Evolutionary conservation across 2,888 invertebrate species (phyloP), one percentile per base, ranked within the genome.

Genomic region (Ditula angustiorana): DNA sequence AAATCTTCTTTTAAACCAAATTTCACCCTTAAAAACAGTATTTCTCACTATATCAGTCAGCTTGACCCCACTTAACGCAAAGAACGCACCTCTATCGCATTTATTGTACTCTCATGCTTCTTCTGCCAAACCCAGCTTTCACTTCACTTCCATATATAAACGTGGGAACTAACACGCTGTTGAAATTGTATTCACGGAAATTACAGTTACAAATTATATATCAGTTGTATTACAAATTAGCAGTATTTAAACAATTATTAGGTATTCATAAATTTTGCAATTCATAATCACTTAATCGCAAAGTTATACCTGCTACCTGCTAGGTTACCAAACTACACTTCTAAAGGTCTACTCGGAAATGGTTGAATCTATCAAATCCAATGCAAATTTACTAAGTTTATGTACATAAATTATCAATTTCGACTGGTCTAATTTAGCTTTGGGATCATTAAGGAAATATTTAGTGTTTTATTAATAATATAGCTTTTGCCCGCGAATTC

Each of bases 341-440:
- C 30, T 11, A 52, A 52, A 52, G 21, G 44, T 58, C 33, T 53
- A 46, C 33, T 64, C 13, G 44, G 37, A 5, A 23, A 35, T 37
- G 35, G 46, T 53, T 53, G 23, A 56, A 37, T 41, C 26, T 41
- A 41, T 41, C 16, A 41, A 56, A 56, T 26, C 26, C 24, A 19
- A 56, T 56, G 16, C 26, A 26, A 56, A 56, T 56, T 41, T n/a
- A 26, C 19, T 37, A 26, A 41, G 23, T 37, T 26, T 26, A 56
- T 28, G 26, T 24, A 56, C 37, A 56, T 56, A 56, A 56, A 56
- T 56, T 56, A 26, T 19, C 16, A 56, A 26, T 56, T 41, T 41
- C n/a, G 26, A 37, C 24, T 41, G 33, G n/a, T 35, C 21, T n/a
- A 16, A 13, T 33, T 24, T 24, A 10, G 2, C 16, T 41, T 41